Base-by-base conservation (phyloP, 2,888 invertebrate genomes). In the Pharmacophagus antenor region DNA sequence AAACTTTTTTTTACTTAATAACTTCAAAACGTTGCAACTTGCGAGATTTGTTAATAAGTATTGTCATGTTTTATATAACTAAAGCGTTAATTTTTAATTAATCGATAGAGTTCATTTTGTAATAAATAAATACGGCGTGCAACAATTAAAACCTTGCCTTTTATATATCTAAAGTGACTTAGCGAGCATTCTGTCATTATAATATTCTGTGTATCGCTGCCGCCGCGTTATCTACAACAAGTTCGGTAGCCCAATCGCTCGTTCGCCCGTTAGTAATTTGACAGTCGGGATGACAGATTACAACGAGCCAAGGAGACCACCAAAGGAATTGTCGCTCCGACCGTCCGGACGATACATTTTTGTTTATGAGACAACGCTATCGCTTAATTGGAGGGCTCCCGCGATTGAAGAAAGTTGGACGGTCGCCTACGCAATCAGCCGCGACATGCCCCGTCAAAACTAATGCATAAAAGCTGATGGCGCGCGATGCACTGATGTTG, bases 271-370 rank as follows among this genome's bases (percentile, higher is more conserved):
- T 89, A 91, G 89, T 90, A 90, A 90, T 90, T 90, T 91, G 90
- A 90, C 90, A 90, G 89, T 79, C 80, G 84, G 84, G 86, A 90
- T 91, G 90, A 91, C 90, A 90, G 90, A 90, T 90, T 88, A 88
- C 86, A 80, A 80, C 76, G 71, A 71, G 73, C 72, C 71, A 67
- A 69, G 63, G 72, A 78, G 90, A 89, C 90, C 90, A 90, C 90
- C 90, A 79, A 74, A 79, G 79, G 82, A 80, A 85, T 82, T 84
- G 85, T 85, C 85, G 79, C 65, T 76, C 71, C 77, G 70, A 76
- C 73, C 75, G 75, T 77, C 79, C 74, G 73, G n/a, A 67, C 74
- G 73, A 77, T 81, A 80, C 79, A 78, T 82, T 85, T 84, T 82
- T 79, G 81, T 84, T 79, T 78, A 79, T 80, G 79, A 77, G 77